A percentile compares a stretch with the other conserved stretches of the same genome.
phyloP scores from a whole-genome alignment of 23 tunicate genomes.

The Diplosoma virens region DNA sequence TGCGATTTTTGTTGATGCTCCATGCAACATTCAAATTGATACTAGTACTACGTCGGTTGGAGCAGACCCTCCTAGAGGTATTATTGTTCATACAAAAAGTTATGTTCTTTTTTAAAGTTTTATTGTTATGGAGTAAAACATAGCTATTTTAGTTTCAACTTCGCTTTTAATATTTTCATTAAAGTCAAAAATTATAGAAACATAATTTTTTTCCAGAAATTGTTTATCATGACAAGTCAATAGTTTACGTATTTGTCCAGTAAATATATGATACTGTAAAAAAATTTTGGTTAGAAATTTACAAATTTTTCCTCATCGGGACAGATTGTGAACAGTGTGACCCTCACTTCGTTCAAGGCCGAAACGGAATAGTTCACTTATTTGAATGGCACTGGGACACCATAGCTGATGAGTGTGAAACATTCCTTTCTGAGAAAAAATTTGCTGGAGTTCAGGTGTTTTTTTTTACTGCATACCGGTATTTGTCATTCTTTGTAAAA shows the following conservation, averaged over 20 bases:
- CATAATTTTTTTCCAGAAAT: background rate
- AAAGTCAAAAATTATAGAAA: background rate
- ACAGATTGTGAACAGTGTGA: constrained; percentile 64
- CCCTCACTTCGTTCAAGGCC: constrained; percentile 70
- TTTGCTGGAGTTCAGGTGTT: constrained; percentile 88
- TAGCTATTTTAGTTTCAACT: too few species aligned
- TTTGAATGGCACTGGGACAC: constrained; percentile 99
- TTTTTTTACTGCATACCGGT: background rate
- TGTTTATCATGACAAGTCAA: too few species aligned
- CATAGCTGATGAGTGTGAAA: constrained; percentile 94
- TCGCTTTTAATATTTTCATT: too few species aligned
- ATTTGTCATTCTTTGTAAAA: background rate
- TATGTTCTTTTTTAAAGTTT: too few species aligned
- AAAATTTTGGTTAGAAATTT: background rate
- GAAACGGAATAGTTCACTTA: constrained; percentile 69
- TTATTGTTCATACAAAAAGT: too few species aligned
- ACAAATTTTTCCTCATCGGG: constrained; percentile 17
- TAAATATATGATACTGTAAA: background rate
- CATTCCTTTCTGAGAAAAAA: constrained; percentile 50
- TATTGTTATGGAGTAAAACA: too few species aligned
- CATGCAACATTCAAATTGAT: too few species aligned
- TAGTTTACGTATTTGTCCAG: too few species aligned
- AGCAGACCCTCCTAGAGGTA: too few species aligned
- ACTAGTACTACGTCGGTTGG: too few species aligned
- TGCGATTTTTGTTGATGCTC: constrained; percentile 67